A percentile compares a stretch with the other conserved stretches of the same genome.
Conservation (phyloP, 2,888 invertebrate species). For the Hypomecis punctinalis region DNA sequence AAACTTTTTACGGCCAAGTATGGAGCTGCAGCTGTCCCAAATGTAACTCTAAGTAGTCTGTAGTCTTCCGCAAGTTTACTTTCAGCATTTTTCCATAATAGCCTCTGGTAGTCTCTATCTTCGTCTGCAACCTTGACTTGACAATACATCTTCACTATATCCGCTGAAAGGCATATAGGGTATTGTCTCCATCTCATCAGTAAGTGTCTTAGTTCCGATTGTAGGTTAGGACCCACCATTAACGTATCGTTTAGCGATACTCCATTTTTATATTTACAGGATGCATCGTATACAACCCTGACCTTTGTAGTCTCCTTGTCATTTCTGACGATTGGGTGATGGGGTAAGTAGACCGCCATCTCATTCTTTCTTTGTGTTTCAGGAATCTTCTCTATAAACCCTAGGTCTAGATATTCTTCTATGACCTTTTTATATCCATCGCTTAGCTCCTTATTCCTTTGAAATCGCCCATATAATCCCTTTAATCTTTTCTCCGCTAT, state of each 20-base stretch:
- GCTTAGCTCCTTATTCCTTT: constrained; percentile 26
- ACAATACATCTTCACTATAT: constrained; percentile 35
- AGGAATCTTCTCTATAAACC: constrained; percentile 45
- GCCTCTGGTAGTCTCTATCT: constrained; percentile 25
- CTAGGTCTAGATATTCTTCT: constrained; percentile 40
- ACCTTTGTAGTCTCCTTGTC: constrained; percentile 44
- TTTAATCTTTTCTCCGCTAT: neutral
- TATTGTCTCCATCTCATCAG: constrained; percentile 22
- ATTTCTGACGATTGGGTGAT: constrained; percentile 46
- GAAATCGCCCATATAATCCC: constrained; percentile 36
- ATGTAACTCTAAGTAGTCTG: constrained; percentile 44
- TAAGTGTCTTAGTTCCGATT: constrained; percentile 22
- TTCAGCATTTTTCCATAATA: neutral
- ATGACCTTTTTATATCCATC: constrained; percentile 38
- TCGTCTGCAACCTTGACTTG: constrained; percentile 20
- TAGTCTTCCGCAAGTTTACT: constrained; percentile 30
- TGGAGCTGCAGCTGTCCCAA: constrained; percentile 27
- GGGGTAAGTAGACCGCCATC: constrained; percentile 45
- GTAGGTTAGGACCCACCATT: constrained; percentile 27
- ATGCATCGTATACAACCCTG: constrained; percentile 42
- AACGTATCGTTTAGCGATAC: constrained; percentile 28
- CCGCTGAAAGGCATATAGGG: constrained; percentile 18
- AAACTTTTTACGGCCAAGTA: constrained; percentile 47
- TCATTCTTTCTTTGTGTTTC: constrained; percentile 30
- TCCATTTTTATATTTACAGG: constrained; percentile 19